Conservation (phyloP, 2,888 invertebrate species). For the Drosophila melanosoma region DNA sequence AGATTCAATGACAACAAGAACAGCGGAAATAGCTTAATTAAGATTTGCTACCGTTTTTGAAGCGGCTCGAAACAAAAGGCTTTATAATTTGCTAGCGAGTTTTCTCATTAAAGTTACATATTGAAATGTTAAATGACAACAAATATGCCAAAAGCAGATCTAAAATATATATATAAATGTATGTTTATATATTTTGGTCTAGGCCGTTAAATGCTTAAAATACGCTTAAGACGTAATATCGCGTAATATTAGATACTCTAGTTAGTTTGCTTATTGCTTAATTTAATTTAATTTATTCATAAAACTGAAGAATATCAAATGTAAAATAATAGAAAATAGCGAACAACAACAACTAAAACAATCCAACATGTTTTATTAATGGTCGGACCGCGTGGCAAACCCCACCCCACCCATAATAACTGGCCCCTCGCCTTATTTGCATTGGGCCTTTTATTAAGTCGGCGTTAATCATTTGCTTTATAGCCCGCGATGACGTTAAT, state of each 20-base stretch:
- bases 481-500: slow-evolving; percentile 60
- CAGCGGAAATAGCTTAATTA: slow-evolving; percentile 52
- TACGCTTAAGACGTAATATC: slow-evolving; percentile 74
- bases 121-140: slow-evolving; percentile 66
- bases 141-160: slow-evolving; percentile 42
- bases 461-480: slow-evolving; percentile 72
- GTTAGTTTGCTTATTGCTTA: slow-evolving; percentile 79
- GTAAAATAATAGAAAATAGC: slow-evolving; percentile 66
- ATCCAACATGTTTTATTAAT: slow-evolving; percentile 59
- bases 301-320: slow-evolving; percentile 65
- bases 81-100: slow-evolving; percentile 55
- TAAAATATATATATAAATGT: slow-evolving; percentile 16
- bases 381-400: slow-evolving; percentile 19
- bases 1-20: slow-evolving; percentile 35
- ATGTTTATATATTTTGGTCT: slow-evolving; percentile 31
- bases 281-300: slow-evolving; percentile 81
- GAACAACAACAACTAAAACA: slow-evolving; percentile 38
- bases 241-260: slow-evolving; percentile 71
- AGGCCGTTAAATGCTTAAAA: slow-evolving; percentile 56
- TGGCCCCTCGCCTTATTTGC: slow-evolving; percentile 47
- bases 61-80: slow-evolving; percentile 69
- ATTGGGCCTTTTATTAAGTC: slow-evolving; percentile 60
- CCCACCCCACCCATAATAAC: slow-evolving; percentile 18
- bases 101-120: slow-evolving; percentile 63
- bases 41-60: slow-evolving; percentile 64